Conservation (phyloP, 2,797 vertebrate species). For the Hippopotamyrus pictus region DNA sequence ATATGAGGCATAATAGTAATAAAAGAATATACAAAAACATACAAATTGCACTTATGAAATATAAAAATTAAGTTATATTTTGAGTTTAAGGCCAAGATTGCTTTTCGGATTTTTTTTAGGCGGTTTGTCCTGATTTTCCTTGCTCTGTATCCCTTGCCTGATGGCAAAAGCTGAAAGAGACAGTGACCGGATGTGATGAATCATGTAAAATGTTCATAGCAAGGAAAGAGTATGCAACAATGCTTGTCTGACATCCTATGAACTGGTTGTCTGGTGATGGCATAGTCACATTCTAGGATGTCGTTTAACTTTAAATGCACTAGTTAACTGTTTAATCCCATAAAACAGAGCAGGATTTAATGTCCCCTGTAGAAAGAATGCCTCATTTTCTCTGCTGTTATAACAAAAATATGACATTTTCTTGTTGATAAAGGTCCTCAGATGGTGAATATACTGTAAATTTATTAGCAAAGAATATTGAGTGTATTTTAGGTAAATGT, state of each 20-base stretch:
- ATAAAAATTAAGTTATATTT: background rate
- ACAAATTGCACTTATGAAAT: too few species aligned
- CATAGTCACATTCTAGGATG: background rate
- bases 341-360: background rate
- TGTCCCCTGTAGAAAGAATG: background rate
- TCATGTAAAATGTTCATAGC: background rate
- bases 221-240: background rate
- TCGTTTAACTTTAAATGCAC: background rate
- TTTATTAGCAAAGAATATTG: background rate
- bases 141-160: background rate
- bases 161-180: background rate
- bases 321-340: background rate
- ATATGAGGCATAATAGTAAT: background rate
- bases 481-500: background rate
- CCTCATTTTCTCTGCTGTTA: background rate
- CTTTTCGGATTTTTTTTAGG: background rate
- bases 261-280: background rate
- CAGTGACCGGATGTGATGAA: background rate
- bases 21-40: too few species aligned
- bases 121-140: background rate
- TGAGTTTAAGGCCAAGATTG: background rate
- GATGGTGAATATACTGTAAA: background rate
- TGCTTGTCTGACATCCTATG: background rate
- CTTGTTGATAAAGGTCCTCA: background rate
- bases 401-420: background rate